Conservation (phyloP, 2,797 vertebrate genomes). For the Sebastes aleutianus region DNA sequence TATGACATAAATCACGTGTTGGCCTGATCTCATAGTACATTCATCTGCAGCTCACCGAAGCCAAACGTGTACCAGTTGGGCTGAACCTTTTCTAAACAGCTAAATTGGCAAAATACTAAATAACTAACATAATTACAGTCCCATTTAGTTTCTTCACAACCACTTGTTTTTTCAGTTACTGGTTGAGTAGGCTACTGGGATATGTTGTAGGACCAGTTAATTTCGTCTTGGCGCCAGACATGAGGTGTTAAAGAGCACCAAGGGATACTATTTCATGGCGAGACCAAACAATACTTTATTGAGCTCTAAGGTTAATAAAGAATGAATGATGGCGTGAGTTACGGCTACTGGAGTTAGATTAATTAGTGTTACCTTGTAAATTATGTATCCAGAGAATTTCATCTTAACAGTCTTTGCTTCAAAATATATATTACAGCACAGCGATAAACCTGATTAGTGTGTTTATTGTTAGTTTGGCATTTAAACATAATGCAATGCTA, state of each 20-base stretch:
- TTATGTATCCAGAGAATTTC: neutral
- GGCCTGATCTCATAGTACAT: neutral
- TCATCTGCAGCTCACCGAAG: neutral
- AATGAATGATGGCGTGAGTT: slow-evolving; percentile 9
- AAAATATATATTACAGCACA: neutral
- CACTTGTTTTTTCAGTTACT: neutral
- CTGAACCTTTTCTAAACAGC: neutral
- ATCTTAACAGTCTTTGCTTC: neutral
- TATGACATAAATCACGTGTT: neutral
- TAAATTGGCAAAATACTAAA: neutral
- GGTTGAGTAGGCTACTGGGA: neutral
- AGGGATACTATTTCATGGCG: neutral
- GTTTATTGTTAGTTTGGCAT: neutral
- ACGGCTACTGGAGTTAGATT: neutral
- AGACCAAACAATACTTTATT: neutral
- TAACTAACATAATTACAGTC: neutral
- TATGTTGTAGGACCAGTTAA: neutral
- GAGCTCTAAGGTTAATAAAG: neutral
- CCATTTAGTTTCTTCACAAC: neutral
- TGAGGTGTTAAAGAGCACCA: neutral
- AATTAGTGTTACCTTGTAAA: neutral
- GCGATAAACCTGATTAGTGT: neutral
- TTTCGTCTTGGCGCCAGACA: neutral
- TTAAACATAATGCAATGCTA: neutral
- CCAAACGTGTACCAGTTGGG: neutral